Conservation (phyloP, 2,797 vertebrate species). For the Mus minutoides region DNA sequence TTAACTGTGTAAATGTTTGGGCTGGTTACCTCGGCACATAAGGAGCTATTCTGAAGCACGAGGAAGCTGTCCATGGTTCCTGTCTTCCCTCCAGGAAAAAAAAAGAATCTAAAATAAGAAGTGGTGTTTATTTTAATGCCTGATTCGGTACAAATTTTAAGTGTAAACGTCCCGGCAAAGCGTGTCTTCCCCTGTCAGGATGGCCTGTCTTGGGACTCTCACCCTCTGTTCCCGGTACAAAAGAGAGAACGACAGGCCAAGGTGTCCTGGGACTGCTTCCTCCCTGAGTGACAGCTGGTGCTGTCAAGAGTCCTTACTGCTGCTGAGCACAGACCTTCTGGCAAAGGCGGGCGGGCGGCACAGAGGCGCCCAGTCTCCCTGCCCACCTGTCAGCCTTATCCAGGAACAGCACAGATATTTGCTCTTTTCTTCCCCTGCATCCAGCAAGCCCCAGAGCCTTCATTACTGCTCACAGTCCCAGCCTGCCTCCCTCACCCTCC, state of each 20-base stretch:
- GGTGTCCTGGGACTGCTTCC: constrained; percentile 50
- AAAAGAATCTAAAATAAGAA: constrained; percentile 24
- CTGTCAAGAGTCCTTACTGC: constrained; percentile 77
- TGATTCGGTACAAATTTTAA: constrained; percentile 7
- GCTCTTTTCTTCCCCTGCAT: constrained; percentile 49
- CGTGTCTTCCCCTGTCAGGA: not conserved
- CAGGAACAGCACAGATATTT: constrained; percentile 63
- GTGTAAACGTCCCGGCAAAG: not conserved
- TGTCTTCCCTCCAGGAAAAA: not conserved
- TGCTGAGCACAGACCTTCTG: constrained; percentile 76
- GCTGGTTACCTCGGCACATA: not conserved
- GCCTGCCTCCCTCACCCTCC: not conserved
- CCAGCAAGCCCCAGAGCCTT: constrained; percentile 34
- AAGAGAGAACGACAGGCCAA: constrained; percentile 50
- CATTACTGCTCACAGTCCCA: constrained; percentile 23
- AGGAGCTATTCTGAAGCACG: not conserved
- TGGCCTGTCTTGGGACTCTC: not conserved
- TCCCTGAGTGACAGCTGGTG: constrained; percentile 81
- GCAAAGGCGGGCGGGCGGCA: constrained; percentile 47
- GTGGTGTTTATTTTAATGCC: not conserved
- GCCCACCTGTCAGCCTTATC: constrained; percentile 79
- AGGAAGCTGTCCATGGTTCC: not conserved
- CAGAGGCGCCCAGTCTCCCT: constrained; percentile 32
- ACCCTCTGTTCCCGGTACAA: not conserved
- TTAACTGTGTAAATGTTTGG: not conserved